Base-by-base conservation (phyloP, 2,888 invertebrate species). In the Acrobasis consociella region DNA sequence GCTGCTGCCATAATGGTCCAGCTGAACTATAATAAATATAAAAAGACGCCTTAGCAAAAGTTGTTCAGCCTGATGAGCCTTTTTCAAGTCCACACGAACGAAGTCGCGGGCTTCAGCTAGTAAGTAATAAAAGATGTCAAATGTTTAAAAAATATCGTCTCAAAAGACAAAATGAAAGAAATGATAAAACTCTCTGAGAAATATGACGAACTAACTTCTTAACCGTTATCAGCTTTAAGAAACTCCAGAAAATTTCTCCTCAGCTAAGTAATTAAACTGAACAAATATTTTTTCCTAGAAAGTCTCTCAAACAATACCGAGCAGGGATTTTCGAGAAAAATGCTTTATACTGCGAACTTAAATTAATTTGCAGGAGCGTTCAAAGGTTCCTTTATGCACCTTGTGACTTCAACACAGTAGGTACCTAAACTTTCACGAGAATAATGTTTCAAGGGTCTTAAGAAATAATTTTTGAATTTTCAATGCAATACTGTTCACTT, bases 281-380 rank as follows among this genome's bases (percentile, higher is more conserved):
- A 31, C 46, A 59, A 49, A 59, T 59, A 37, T 59, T 49, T 50
- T 59, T 50, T 59, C 38, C 49, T 3, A 49, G 46, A 31, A 37
- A 38, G 37, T 50, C 50, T 59, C 50, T 59, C 49, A 38, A 59
- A 50, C 62, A 67, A 67, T 64, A 63, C 62, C 52, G n/a, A 60
- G 52, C 59, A 53, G 31, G 58, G 50, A 64, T 51, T 59, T 62
- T 62, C 58, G 60, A 62, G 62, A 65, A 65, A 65, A 64, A 62
- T 65, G 63, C 49, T 59, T 59, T 49, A 59, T 63, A 52, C 51
- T 49, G 56, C 49, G 46, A 68, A 66, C 62, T 68, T 65, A 67
- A 69, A 71, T 68, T 66, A 66, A 68, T 67, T 68, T 66, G 53
- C 53, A 38, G 16, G 51, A 56, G 64, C 50, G 63, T 64, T 63